These are phyloP conservation scores for Ptilorrhoa leucosticta DNA, from an alignment of 2,113 vertebrate genomes.

Conservation along the genomic window DNA sequence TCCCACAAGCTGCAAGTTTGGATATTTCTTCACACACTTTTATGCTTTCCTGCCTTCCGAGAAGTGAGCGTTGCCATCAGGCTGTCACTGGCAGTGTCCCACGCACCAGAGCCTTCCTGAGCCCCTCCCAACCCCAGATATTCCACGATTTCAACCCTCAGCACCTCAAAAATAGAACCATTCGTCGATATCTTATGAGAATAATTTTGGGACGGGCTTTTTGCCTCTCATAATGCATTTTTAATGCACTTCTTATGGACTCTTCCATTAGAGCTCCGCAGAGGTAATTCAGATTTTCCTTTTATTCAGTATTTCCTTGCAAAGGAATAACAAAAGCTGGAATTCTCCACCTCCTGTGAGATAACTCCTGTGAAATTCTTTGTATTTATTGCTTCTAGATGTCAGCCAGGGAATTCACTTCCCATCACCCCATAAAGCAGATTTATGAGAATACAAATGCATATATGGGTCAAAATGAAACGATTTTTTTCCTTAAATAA, in stretches of 20 bases:
- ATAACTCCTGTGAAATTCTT: not conserved
- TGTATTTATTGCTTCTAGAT: not conserved
- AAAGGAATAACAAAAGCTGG: not conserved
- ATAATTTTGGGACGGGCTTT: conserved; percentile 10
- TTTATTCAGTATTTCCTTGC: not conserved
- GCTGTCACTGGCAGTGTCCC: not conserved
- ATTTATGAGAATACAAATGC: not conserved
- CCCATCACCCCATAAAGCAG: not conserved
- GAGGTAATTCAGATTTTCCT: not conserved
- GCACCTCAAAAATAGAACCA: not conserved
- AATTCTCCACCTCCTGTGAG: not conserved
- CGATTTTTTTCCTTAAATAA: not conserved
- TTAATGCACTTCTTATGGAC: not conserved
- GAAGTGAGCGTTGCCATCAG: not conserved
- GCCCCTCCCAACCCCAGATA: not conserved
- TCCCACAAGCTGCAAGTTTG: not conserved
- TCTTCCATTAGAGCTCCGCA: not conserved
- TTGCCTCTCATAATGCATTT: not conserved
- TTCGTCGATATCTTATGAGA: conserved; percentile 19
- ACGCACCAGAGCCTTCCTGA: not conserved
- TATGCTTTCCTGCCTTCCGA: not conserved
- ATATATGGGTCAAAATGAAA: not conserved
- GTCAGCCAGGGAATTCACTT: not conserved
- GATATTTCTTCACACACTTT: not conserved
- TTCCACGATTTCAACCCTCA: not conserved